Percentiles rank a stretch among this genome's conserved stretches.
Conservation (phyloP, 2,888 invertebrate genomes). For the Mesorhabditis spiculigera region DNA sequence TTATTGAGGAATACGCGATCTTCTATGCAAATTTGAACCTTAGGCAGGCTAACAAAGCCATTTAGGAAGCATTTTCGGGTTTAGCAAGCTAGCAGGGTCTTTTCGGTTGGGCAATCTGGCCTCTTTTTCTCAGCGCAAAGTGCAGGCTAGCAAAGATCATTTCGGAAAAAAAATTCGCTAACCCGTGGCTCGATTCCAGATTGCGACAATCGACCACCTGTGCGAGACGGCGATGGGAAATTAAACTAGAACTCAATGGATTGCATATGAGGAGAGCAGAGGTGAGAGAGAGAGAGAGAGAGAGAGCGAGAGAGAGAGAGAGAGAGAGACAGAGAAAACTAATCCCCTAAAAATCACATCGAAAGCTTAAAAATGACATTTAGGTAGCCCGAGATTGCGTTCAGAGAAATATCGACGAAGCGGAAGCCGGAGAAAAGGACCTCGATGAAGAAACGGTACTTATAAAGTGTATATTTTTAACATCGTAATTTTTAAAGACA, state of each 20-base stretch:
- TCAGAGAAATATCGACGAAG: constrained; percentile 19
- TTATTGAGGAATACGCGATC: too few species aligned
- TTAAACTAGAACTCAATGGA: constrained; percentile 29
- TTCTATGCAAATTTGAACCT: too few species aligned
- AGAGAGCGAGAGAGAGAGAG: background rate
- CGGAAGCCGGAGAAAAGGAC: constrained; percentile 18
- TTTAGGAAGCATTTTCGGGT: too few species aligned
- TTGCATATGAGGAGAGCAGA: constrained; percentile 23
- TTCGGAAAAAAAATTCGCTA: too few species aligned
- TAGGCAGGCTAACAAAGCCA: too few species aligned
- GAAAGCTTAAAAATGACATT: background rate
- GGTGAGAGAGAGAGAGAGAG: background rate
- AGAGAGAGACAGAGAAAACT: too few species aligned
- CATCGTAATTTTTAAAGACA: constrained; percentile 10
- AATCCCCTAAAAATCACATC: too few species aligned
- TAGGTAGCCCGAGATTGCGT: constrained; percentile 28
- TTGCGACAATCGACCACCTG: constrained; percentile 19
- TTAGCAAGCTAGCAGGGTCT: too few species aligned
- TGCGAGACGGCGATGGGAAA: constrained; percentile 27
- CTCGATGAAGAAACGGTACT: constrained; percentile 17
- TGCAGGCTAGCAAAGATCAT: too few species aligned
- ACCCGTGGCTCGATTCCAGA: too few species aligned
- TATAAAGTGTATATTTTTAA: background rate
- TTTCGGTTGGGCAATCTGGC: too few species aligned
- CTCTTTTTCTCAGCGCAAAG: too few species aligned